phyloP scores from a whole-genome alignment of 2,113 vertebrate genomes.

The Willisornis vidua region DNA sequence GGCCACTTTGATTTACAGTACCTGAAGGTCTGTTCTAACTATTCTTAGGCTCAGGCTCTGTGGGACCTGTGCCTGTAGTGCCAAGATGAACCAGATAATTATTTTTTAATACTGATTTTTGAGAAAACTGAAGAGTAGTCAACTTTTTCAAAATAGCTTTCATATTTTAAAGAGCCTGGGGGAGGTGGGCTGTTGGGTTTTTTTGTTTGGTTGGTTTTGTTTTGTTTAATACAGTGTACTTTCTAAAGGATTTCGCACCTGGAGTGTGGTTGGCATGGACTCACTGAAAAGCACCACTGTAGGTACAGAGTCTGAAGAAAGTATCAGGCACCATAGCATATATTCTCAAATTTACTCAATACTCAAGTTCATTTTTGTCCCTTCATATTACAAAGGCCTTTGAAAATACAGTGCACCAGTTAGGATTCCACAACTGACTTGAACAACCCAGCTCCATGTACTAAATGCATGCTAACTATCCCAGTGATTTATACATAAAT shows the following conservation, averaged over 20 bases:
- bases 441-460: neutral
- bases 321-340: neutral
- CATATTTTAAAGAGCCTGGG: neutral
- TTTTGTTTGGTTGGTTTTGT: neutral
- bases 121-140: neutral
- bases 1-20: neutral
- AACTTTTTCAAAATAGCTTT: neutral
- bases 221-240: neutral
- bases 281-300: neutral
- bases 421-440: neutral
- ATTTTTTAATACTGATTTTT: neutral
- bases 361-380: neutral
- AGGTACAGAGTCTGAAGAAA: neutral
- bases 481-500: neutral
- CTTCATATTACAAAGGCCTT: neutral
- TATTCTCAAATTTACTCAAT: neutral
- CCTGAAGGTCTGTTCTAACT: neutral
- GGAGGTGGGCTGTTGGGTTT: fast-evolving
- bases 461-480: neutral
- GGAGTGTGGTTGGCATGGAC: neutral
- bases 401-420: neutral
- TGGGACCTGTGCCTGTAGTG: neutral
- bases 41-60: neutral
- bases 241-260: neutral
- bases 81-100: neutral